Evolutionary conservation across 1,140 invertebrate genomes (phyloP), one percentile per base, ranked within the genome.

Genomic region (Laodelphax striatellus): DNA sequence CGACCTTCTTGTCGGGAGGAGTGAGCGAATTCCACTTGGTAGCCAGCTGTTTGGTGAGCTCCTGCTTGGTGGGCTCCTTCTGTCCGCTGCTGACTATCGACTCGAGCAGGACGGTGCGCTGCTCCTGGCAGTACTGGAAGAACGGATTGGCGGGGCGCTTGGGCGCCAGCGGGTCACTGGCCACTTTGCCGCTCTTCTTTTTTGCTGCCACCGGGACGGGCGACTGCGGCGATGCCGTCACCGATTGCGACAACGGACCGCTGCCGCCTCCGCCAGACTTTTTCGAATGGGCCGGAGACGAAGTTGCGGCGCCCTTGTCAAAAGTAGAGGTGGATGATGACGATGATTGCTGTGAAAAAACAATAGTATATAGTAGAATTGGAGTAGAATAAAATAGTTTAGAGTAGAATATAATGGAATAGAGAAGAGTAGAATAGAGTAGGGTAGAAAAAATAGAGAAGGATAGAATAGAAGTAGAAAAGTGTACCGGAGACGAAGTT

Each of bases 101-200:
- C 67, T 84, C 84, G 74, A 86, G 80, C n/a, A 87, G 77, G 24
- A 85, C 71, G 38, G 75, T 84, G 63, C 85, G 76, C 70, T 88
- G 85, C 67, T 88, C 85, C 73, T 88, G 85, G 66, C 85, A 87
- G 72, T 87, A 88, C 73, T 87, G 84, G 64, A 88, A 87, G 71
- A 88, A 88, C 55, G 86, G 85, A 80, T 88, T 88, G 38, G 84
- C 85, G 0, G 85, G 85, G 63, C 86, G 78, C 68, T 89, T 89
- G 5, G 87, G 85, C 38, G 85, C 85, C 75, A 86, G 87, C 1
- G 85, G 85, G 76, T 88, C 86, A 68, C 74, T 77, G 69, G 81
- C 80, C n/a, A 67, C 68, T 67, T 78, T 79, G 10, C 69, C 60
- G 24, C 69, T 69, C 69, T 75, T 78, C 69, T 75, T 78, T 54